Conservation (phyloP, 2,113 vertebrate species). For the Gorilla gorilla region DNA sequence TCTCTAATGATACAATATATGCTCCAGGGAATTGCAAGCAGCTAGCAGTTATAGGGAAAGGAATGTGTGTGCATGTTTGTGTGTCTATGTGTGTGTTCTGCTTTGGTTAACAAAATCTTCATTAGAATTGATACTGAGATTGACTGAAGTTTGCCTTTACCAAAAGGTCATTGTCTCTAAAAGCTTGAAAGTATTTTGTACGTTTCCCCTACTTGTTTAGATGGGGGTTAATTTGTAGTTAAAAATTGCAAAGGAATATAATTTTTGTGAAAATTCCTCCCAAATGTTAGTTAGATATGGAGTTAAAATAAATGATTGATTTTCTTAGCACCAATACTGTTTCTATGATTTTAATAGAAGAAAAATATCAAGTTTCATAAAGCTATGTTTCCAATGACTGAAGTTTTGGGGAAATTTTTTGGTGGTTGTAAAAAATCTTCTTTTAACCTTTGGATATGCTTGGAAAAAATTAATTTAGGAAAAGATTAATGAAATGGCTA, state of each 20-base stretch:
- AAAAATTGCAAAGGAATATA: neutral
- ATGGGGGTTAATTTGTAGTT: neutral
- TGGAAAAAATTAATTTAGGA: constrained; percentile 3
- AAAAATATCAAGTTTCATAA: neutral
- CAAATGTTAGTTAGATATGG: neutral
- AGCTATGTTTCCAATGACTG: neutral
- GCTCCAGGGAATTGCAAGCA: neutral
- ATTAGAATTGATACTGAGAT: neutral
- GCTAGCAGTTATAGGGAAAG: neutral
- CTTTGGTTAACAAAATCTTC: neutral
- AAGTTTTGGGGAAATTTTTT: neutral
- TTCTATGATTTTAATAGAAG: neutral
- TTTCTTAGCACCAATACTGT: neutral
- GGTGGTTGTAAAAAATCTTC: neutral
- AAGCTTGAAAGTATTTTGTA: neutral
- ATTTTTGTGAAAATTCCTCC: neutral
- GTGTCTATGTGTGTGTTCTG: neutral
- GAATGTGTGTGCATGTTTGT: too few relatives aligned
- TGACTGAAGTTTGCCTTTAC: neutral
- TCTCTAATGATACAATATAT: neutral
- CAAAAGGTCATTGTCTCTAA: neutral
- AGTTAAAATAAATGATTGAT: neutral
- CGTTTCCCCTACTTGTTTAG: neutral
- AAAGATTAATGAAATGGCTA: constrained; percentile 2
- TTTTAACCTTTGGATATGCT: neutral